Evolutionary conservation across 2,113 vertebrate species (phyloP), one percentile per base, ranked within the genome.

Genomic region (Ginglymostoma cirratum): DNA sequence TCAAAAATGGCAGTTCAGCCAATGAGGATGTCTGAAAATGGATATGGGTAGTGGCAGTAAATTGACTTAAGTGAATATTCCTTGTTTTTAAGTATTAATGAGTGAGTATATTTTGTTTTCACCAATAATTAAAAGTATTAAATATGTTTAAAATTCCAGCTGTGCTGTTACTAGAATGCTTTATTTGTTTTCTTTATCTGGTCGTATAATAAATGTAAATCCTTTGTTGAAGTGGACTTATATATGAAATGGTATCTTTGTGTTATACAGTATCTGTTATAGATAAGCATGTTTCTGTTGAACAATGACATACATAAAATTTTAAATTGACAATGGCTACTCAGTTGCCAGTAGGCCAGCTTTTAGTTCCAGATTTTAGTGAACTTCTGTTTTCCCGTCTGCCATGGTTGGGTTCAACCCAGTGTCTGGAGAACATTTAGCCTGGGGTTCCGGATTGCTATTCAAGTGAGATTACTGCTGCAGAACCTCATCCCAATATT

Each of bases 1-100:
- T 99, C 98, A 97, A 97, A 98, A 99, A 98, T 96, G 98, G 98
- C 98, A 12, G 85, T 48, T 42, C 96, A 97, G 97, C 98, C 98
- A 97, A 90, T 97, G 97, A 98, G 98, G 98, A 97, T 97, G 97
- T 98, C 98, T 98, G 99, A 99, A 98, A 96, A 96, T 95, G 69
- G 94, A 70, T 69, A 72, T 12, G 94, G 94, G 27, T 95, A 95
- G 94, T 95, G 94, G 23, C 89, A 67, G 7, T 66, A 72, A 48
- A 52, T 76, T 27, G 45, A 70, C 38, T 45, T 95, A 95, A 30
- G 45, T 67, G 92, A 94, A 69, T 38, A 94, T 72, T 45, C 27
- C 66, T 70, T 48, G 24, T 27, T 70, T 95, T 69, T 70, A 72
- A 45, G 23, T 76, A 95, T 0, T 42, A 52, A 30, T 76, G 87